A percentile compares a stretch with the other conserved stretches of the same genome.
These are phyloP conservation scores for Nanorana parkeri DNA, from an alignment of 2,113 vertebrate species.

Conservation along the genomic window DNA sequence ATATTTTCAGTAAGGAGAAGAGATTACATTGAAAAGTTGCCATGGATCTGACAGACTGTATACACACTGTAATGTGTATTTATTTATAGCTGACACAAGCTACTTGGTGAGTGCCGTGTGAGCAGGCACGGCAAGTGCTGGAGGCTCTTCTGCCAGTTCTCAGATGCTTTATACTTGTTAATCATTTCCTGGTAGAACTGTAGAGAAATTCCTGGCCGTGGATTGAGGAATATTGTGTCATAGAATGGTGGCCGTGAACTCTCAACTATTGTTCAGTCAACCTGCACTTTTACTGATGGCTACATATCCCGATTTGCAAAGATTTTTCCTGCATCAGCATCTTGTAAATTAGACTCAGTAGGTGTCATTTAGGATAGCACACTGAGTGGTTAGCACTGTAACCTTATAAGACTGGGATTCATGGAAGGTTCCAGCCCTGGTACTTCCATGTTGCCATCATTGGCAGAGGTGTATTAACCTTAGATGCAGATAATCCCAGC, in stretches of 20 bases:
- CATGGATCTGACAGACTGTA: neutral
- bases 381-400: too few species aligned
- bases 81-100: neutral
- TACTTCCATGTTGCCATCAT: too few species aligned
- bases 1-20: neutral
- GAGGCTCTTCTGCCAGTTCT: neutral
- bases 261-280: neutral
- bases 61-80: neutral
- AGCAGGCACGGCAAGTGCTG: neutral
- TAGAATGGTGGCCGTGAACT: neutral
- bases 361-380: too few species aligned
- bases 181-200: conserved; percentile 44
- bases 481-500: too few species aligned
- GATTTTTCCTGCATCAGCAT: too few species aligned
- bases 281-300: neutral
- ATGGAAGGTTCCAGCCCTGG: too few species aligned
- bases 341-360: too few species aligned
- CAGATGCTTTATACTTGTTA: conserved; percentile 30
- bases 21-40: neutral
- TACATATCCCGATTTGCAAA: neutral
- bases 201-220: conserved; percentile 17
- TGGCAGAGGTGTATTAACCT: too few species aligned
- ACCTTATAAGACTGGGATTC: too few species aligned
- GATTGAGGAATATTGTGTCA: neutral
- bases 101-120: neutral